phyloP scores from a whole-genome alignment of 2,113 vertebrate genomes.

The Strigops habroptila region DNA sequence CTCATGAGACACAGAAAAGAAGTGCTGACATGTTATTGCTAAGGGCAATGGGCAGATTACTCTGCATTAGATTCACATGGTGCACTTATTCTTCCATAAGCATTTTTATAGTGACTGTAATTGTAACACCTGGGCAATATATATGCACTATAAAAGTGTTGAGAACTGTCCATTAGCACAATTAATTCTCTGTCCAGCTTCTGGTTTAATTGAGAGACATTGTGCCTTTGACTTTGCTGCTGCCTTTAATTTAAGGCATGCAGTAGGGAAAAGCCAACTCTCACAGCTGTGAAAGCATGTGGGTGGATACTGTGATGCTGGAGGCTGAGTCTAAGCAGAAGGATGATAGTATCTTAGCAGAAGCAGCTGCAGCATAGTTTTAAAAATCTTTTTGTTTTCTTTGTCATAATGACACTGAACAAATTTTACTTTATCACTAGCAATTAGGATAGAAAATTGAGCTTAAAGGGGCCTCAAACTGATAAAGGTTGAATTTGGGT shows the following conservation, averaged over 20 bases:
- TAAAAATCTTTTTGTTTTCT: background rate
- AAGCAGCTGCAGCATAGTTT: background rate
- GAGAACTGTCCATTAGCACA: conserved; percentile 8
- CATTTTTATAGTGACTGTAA: conserved; percentile 44
- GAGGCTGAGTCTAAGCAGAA: background rate
- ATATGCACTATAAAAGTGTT: conserved; percentile 26
- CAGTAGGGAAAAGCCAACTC: background rate
- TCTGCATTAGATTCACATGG: background rate
- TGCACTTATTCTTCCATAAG: conserved; percentile 10
- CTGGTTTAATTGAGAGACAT: conserved; percentile 26
- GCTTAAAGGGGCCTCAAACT: background rate
- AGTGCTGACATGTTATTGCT: conserved; percentile 24
- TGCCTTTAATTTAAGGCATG: background rate
- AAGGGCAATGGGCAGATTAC: conserved; percentile 27
- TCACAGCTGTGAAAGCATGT: background rate
- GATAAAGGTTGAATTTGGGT: conserved; percentile 46
- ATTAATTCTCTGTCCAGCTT: conserved; percentile 21
- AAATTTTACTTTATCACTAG: background rate
- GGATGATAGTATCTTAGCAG: background rate
- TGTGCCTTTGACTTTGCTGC: background rate
- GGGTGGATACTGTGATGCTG: background rate
- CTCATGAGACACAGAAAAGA: background rate
- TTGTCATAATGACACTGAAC: background rate
- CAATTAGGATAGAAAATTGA: background rate
- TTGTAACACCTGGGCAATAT: conserved; percentile 36